Conservation (phyloP, 2,888 invertebrate genomes). For the Dynastes maya region DNA sequence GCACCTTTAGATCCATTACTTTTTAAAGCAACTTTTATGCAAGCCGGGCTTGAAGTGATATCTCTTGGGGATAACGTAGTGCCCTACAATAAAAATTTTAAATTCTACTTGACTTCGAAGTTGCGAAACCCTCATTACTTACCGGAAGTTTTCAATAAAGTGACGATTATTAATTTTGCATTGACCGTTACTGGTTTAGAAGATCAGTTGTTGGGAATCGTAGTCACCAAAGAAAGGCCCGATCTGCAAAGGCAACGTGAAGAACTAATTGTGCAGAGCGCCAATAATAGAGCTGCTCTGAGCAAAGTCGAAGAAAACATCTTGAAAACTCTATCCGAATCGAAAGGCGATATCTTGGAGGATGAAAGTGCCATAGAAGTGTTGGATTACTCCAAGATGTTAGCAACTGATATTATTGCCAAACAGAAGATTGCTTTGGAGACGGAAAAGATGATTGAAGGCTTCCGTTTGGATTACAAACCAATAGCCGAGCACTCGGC, state of each 20-base stretch:
- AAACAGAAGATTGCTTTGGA: slow-evolving; percentile 86
- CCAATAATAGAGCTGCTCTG: slow-evolving; percentile 85
- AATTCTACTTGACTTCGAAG: slow-evolving; percentile 87
- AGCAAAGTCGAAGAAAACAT: slow-evolving; percentile 93
- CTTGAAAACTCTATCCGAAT: slow-evolving; percentile 84
- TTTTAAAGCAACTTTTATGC: slow-evolving; percentile 81
- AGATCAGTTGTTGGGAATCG: slow-evolving; percentile 88
- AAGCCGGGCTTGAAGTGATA: slow-evolving; percentile 83
- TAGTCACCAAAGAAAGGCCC: slow-evolving; percentile 88
- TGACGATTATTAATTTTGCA: slow-evolving; percentile 88
- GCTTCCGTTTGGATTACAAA: slow-evolving; percentile 81
- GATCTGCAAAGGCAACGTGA: slow-evolving; percentile 88
- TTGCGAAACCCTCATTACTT: slow-evolving; percentile 88
- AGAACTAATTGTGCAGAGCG: slow-evolving; percentile 84
- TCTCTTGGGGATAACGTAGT: slow-evolving; percentile 85
- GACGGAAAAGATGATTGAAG: slow-evolving; percentile 85
- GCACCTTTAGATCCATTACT: slow-evolving; percentile 85
- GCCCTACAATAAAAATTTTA: slow-evolving; percentile 83
- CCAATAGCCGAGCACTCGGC: slow-evolving; percentile 87
- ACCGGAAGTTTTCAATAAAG: slow-evolving; percentile 88
- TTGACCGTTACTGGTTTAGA: slow-evolving; percentile 87
- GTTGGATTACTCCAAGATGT: slow-evolving; percentile 86
- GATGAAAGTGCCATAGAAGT: slow-evolving; percentile 92
- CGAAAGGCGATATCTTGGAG: slow-evolving; percentile 91
- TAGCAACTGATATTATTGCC: slow-evolving; percentile 86